Evolutionary conservation across 2,888 invertebrate species (phyloP).

Genomic region (Agonum fuliginosum): DNA sequence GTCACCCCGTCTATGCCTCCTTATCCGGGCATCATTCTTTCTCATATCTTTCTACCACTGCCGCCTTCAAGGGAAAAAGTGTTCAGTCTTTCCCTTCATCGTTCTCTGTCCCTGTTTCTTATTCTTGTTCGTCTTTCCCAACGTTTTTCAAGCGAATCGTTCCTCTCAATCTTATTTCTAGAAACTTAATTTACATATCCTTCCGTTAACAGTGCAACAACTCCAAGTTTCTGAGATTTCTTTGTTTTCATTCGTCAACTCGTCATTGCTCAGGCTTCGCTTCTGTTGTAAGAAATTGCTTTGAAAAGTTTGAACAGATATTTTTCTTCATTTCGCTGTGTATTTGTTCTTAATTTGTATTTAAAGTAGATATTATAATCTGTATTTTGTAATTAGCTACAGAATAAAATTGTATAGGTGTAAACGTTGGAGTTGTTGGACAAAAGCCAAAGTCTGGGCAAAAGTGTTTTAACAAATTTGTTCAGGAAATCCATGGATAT

Average conservation of each 20-base stretch:
- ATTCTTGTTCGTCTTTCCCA: neutral
- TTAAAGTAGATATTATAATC: too few relatives aligned
- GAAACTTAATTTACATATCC: slow-evolving; percentile 53
- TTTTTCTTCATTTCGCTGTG: too few relatives aligned
- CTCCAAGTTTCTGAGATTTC: slow-evolving; percentile 35
- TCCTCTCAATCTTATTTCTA: slow-evolving; percentile 51
- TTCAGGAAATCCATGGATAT: too few relatives aligned
- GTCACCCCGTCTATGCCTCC: neutral
- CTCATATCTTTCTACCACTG: slow-evolving; percentile 24
- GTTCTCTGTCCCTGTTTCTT: too few relatives aligned
- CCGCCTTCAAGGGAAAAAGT: neutral
- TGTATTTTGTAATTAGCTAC: too few relatives aligned
- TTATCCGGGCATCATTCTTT: slow-evolving; percentile 38
- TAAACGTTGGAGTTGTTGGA: too few relatives aligned
- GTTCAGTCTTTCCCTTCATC: neutral
- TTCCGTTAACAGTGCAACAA: slow-evolving; percentile 50
- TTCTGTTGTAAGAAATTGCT: neutral
- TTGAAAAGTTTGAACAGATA: neutral
- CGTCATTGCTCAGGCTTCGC: neutral
- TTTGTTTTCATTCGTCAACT: slow-evolving; percentile 45
- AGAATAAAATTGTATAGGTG: too few relatives aligned
- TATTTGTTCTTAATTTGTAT: too few relatives aligned
- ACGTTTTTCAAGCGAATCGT: slow-evolving; percentile 37
- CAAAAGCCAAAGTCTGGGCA: too few relatives aligned
- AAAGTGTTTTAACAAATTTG: too few relatives aligned